A percentile compares a stretch with the other conserved stretches of the same genome.
phyloP scores from a whole-genome alignment of 1,140 invertebrate species.

The Drosophila bocqueti region DNA sequence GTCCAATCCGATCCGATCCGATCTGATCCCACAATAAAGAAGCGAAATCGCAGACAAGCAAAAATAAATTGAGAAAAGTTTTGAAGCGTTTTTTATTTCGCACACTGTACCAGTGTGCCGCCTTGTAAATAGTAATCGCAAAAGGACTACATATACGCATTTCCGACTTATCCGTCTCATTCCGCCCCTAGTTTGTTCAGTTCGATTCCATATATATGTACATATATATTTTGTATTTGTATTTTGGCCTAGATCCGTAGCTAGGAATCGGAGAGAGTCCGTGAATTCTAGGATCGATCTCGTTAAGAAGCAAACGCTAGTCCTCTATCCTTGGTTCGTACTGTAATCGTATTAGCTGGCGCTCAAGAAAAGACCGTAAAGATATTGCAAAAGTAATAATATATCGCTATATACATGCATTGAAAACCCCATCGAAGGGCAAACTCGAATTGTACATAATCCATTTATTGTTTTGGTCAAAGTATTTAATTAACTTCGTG shows the following conservation, averaged over 20 bases:
- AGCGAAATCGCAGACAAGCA: constrained; percentile 27
- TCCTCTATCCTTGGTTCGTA: constrained; percentile 30
- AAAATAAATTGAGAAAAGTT: constrained; percentile 38
- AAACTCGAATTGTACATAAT: constrained; percentile 23
- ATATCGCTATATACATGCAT: neutral
- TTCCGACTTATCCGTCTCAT: constrained; percentile 32
- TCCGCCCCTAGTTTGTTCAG: constrained; percentile 27
- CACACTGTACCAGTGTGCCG: constrained; percentile 36
- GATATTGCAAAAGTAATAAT: neutral
- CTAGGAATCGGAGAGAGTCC: constrained; percentile 30
- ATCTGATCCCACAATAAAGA: constrained; percentile 39
- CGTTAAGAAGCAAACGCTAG: constrained; percentile 12
- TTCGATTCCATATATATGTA: constrained; percentile 16
- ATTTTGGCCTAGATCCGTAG: constrained; percentile 41
- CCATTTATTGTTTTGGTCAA: constrained; percentile 15
- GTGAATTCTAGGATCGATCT: constrained; percentile 27
- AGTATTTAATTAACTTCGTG: constrained; percentile 2
- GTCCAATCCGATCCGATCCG: constrained; percentile 25
- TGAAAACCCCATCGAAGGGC: neutral
- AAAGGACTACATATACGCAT: constrained; percentile 3
- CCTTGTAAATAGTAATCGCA: constrained; percentile 36
- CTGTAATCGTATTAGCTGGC: constrained; percentile 36
- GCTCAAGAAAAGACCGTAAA: constrained; percentile 22
- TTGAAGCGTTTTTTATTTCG: constrained; percentile 49
- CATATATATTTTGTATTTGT: constrained; percentile 49